These are phyloP conservation scores for Mylabris phalerata DNA, from an alignment of 1,140 invertebrate genomes.

Conservation along the genomic window DNA sequence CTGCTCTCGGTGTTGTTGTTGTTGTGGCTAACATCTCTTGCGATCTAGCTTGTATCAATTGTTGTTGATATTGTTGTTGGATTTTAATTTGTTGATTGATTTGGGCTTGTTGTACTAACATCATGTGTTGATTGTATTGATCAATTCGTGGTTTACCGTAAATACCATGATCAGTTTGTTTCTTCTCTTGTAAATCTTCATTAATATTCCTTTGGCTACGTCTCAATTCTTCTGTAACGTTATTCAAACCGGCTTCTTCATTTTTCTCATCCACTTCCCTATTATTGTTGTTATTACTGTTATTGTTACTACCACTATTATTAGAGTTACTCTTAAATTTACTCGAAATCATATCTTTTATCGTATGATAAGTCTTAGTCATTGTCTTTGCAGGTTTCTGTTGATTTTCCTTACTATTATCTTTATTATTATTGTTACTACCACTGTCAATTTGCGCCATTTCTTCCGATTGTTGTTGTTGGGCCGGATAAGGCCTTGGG, in stretches of 20 bases:
- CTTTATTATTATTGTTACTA: constrained; percentile 48
- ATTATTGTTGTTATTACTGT: too few species aligned
- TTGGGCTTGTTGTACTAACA: constrained; percentile 38
- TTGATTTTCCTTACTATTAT: constrained; percentile 44
- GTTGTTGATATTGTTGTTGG: constrained; percentile 41
- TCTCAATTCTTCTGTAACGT: constrained; percentile 52
- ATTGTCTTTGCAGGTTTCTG: constrained; percentile 59
- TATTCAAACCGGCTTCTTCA: constrained; percentile 55
- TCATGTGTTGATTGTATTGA: constrained; percentile 50
- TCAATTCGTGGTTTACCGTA: constrained; percentile 53
- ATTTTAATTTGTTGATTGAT: constrained; percentile 39
- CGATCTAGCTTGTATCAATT: constrained; percentile 45
- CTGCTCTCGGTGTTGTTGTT: constrained; percentile 30
- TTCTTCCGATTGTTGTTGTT: constrained; percentile 14
- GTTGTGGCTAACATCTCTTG: constrained; percentile 47
- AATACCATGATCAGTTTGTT: constrained; percentile 45
- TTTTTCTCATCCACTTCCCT: constrained; percentile 40
- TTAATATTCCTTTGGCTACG: constrained; percentile 46
- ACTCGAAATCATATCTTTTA: constrained; percentile 79
- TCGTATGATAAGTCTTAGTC: constrained; percentile 71
- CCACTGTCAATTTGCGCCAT: constrained; percentile 37
- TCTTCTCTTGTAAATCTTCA: constrained; percentile 41
- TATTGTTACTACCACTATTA: constrained; percentile 33
- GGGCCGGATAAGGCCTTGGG: constrained; percentile 17
- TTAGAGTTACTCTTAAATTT: constrained; percentile 63